phyloP scores from a whole-genome alignment of 2,888 invertebrate species.

The Hydraecia micacea region DNA sequence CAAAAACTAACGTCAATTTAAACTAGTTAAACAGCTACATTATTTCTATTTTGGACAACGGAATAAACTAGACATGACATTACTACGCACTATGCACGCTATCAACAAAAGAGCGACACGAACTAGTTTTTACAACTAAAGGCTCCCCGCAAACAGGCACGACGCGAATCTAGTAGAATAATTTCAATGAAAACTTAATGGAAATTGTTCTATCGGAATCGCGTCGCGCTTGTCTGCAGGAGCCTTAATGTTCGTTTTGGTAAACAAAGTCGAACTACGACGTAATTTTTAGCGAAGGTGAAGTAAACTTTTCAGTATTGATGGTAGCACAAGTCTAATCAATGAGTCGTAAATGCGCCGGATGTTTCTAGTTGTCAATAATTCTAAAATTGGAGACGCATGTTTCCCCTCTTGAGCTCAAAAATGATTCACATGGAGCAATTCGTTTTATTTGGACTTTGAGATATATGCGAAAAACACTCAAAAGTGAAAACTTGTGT shows the following conservation, averaged over 20 bases:
- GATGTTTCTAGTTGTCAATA: slow-evolving; percentile 40
- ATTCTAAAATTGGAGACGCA: slow-evolving; percentile 38
- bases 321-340: slow-evolving; percentile 27
- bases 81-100: slow-evolving; percentile 57
- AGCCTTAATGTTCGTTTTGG: slow-evolving; percentile 6
- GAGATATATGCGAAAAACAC: too few relatives aligned
- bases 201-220: neutral
- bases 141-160: neutral
- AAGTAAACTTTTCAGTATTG: slow-evolving; percentile 8
- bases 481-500: too few relatives aligned
- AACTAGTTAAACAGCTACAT: slow-evolving; percentile 48
- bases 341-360: slow-evolving; percentile 23
- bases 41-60: slow-evolving; percentile 53
- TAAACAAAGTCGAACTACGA: slow-evolving; percentile 34
- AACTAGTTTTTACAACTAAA: slow-evolving; percentile 30
- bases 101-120: slow-evolving; percentile 25
- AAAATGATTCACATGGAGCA: neutral
- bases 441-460: neutral
- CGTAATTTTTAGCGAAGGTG: slow-evolving; percentile 26
- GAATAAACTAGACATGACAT: slow-evolving; percentile 29
- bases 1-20: slow-evolving; percentile 44
- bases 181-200: neutral
- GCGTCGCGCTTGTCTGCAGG: neutral
- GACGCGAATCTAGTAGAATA: neutral
- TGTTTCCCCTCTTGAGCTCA: slow-evolving; percentile 1